Base-by-base conservation (phyloP, 2,888 invertebrate genomes). In the Altica lythri region DNA sequence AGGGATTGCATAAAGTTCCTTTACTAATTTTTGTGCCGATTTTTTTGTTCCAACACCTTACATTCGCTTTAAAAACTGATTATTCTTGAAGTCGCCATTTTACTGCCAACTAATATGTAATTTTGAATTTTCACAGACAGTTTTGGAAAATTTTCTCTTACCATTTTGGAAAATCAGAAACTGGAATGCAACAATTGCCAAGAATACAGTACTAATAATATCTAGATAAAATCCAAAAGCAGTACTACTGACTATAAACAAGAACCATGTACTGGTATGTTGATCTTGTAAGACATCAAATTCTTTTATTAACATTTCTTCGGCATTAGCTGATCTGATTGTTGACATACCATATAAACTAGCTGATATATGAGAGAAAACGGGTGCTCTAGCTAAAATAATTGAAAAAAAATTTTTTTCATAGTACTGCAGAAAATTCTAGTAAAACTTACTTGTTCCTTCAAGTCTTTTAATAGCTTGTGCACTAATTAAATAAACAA, bases 301-400 rank as follows among this genome's bases (percentile, higher is more conserved):
- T 67, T 90, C 89, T 66, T 84, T 80, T 38, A 84, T 83, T 43
- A 95, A 84, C 67, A 88, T 80, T 58, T 85, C 79, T 73, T 90
- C 84, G 1, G 89, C 86, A 14, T 83, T 81, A 1, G 88, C 85
- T 0, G 94, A 89, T 54, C 96, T 81, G 56, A 97, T 93, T 0
- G 93, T 93, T 32, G 89, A 85, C 18, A 96, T 81, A 2, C 96
- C 96, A 56, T 88, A 84, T 4, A 96, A 78, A 0, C 92, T 87
- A 0, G 94, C 88, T 9, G 90, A 88, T 61, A 95, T 83, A 72
- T 95, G 93, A 0, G 93, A 90, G 74, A 95, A 95, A 0, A 96
- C 90, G 0, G 96, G 95, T 76, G 94, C 93, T 59, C 59, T 62
- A 34, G 53, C 61, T 61, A 40, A 50, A n/a, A n/a, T n/a, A n/a